Base-by-base conservation (phyloP, 2,113 vertebrate species). In the Callipepla californica region DNA sequence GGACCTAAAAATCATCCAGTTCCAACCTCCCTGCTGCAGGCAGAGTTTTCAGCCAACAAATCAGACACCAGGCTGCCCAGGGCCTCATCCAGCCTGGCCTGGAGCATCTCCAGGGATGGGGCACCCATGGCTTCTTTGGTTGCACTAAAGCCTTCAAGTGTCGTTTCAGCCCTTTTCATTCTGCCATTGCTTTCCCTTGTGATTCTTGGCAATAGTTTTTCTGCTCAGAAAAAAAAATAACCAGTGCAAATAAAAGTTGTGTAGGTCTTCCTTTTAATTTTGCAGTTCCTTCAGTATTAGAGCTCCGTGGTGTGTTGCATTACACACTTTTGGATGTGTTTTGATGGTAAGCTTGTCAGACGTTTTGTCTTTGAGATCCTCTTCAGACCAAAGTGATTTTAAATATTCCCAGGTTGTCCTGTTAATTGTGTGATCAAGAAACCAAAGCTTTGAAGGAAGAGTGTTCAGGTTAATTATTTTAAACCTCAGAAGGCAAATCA, bases 361-460 rank as follows among this genome's bases (percentile, higher is more conserved):
- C 0, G 1, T 58, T 93, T 93, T 42, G 23, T 63, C 63, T 85
- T 87, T 55, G 45, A 86, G 87, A 57, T 72, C 57, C 22, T 77
- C 62, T 78, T 82, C 4, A 21, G 76, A 19, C 50, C 59, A 10
- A 68, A 87, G 45, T 62, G 85, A 67, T 87, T 77, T 67, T 30
- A 85, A 83, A 47, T 80, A 68, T 51, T 93, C 87, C 83, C 55
- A 75, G 38, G 47, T 38, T 87, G 67, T 85, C 67, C n/a, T 70
- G 44, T 93, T 92, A 89, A 59, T 82, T 5, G 3, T 55, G 36
- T 87, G 45, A 63, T 83, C 38, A 74, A n/a, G 59, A 83, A 76
- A 82, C 36, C 42, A 62, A 30, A 48, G 42, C 21, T 34, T 82
- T 58, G 23, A 63, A 79, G 62, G 65, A 76, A 73, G 67, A 25